These are phyloP conservation scores for Chrysotoxum bicinctum DNA, from an alignment of 2,888 invertebrate genomes.

Conservation along the genomic window DNA sequence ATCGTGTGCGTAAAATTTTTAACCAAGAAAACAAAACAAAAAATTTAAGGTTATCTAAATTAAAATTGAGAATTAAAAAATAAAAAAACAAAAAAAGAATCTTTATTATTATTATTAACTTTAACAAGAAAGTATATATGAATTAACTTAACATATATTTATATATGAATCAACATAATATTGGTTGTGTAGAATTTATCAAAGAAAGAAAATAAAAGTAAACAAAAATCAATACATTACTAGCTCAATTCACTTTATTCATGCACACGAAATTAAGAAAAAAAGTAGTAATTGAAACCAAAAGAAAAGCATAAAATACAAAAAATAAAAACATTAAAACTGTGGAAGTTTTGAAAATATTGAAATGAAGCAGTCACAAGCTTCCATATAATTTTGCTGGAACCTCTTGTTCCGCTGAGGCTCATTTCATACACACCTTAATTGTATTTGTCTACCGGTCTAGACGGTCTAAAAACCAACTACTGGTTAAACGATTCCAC, in stretches of 20 bases:
- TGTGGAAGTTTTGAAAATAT: background rate
- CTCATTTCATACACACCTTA: background rate
- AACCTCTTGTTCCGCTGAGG: background rate
- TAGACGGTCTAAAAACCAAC: no score
- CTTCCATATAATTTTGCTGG: background rate
- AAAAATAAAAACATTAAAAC: background rate
- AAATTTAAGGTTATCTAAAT: constrained; percentile 24
- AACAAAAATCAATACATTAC: background rate
- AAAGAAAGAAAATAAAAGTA: constrained; percentile 26
- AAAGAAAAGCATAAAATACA: background rate
- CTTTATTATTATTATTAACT: constrained; percentile 46
- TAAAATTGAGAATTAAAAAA: constrained; percentile 1
- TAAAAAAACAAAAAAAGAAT: constrained; percentile 29
- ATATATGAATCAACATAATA: constrained; percentile 19
- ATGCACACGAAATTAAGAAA: constrained; percentile 20
- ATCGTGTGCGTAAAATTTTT: constrained; percentile 59
- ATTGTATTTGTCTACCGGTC: no score
- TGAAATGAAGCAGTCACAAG: background rate
- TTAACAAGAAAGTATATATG: constrained; percentile 70
- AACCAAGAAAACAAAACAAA: constrained; percentile 22
- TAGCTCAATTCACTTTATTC: constrained; percentile 50
- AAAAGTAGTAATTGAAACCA: constrained; percentile 29
- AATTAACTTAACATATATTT: constrained; percentile 37
- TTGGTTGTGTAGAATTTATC: constrained; percentile 68
- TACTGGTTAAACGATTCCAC: background rate